phyloP scores from a whole-genome alignment of 2,888 invertebrate species.

The Merodon equestris region DNA sequence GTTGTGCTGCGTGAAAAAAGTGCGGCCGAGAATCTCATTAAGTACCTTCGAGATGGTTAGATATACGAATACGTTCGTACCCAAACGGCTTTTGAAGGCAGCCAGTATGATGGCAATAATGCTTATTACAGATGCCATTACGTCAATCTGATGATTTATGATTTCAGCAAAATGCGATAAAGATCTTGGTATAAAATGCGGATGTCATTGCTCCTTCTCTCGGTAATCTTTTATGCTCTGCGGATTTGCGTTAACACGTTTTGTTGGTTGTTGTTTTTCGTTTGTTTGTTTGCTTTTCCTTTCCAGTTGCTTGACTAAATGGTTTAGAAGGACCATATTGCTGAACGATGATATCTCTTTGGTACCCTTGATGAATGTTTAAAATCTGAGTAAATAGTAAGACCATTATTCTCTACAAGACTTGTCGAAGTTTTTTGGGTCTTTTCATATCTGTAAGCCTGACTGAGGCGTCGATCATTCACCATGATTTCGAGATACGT shows the following conservation, averaged over 20 bases:
- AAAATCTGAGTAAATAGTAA: too few relatives aligned
- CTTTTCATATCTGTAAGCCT: too few relatives aligned
- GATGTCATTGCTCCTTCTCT: conserved; percentile 31
- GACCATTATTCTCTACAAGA: too few relatives aligned
- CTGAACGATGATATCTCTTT: too few relatives aligned
- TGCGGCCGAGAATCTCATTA: conserved; percentile 50
- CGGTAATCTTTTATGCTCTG: not conserved
- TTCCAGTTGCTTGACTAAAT: not conserved
- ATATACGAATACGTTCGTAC: not conserved
- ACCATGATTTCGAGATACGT: too few relatives aligned
- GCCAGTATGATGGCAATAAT: conserved; percentile 49
- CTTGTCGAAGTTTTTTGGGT: too few relatives aligned
- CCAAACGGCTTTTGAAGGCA: conserved; percentile 25
- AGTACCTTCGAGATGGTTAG: conserved; percentile 30
- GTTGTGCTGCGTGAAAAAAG: conserved; percentile 23
- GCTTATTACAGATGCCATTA: conserved; percentile 60
- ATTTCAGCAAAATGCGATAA: conserved; percentile 61
- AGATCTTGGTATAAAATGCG: conserved; percentile 22
- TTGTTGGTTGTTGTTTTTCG: not conserved
- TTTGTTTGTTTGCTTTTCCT: not conserved
- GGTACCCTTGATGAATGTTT: too few relatives aligned
- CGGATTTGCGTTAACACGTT: not conserved
- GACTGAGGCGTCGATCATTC: too few relatives aligned
- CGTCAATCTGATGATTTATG: conserved; percentile 68
- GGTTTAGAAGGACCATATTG: too few relatives aligned